Evolutionary conservation across 1,140 invertebrate genomes (phyloP).

Genomic region (Cydia strobilella): DNA sequence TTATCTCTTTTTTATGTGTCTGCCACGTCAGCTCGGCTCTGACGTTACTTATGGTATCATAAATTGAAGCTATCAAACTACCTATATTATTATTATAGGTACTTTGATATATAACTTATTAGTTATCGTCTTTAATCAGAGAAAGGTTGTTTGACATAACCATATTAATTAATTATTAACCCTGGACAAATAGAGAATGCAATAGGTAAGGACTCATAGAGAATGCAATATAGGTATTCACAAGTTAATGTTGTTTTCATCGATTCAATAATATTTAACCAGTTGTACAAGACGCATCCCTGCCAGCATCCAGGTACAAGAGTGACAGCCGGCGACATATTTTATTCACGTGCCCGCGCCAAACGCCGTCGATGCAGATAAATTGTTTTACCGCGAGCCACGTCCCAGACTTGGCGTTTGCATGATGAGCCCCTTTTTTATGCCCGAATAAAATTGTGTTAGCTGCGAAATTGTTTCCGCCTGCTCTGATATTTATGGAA

Average conservation of each 20-base stretch:
- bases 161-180: no score
- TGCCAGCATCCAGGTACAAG: constrained; percentile 41
- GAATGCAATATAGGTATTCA: no score
- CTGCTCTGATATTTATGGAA: constrained; percentile 79
- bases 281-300: constrained; percentile 45
- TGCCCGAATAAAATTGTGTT: constrained; percentile 79
- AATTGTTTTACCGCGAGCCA: constrained; percentile 78
- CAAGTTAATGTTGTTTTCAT: no score
- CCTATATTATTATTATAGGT: no score
- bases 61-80: no score
- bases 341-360: constrained; percentile 76
- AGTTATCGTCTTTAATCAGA: no score
- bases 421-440: constrained; percentile 79
- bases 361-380: constrained; percentile 78
- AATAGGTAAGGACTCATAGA: no score
- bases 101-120: no score
- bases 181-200: no score
- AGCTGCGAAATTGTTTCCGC: constrained; percentile 74
- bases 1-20: not conserved
- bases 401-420: constrained; percentile 75
- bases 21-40: not conserved
- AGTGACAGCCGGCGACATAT: constrained; percentile 77
- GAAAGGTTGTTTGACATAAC: no score
- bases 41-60: no score
- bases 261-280: no score